Base-by-base conservation (phyloP, 2,113 vertebrate genomes). In the Rhipidura dahli region DNA sequence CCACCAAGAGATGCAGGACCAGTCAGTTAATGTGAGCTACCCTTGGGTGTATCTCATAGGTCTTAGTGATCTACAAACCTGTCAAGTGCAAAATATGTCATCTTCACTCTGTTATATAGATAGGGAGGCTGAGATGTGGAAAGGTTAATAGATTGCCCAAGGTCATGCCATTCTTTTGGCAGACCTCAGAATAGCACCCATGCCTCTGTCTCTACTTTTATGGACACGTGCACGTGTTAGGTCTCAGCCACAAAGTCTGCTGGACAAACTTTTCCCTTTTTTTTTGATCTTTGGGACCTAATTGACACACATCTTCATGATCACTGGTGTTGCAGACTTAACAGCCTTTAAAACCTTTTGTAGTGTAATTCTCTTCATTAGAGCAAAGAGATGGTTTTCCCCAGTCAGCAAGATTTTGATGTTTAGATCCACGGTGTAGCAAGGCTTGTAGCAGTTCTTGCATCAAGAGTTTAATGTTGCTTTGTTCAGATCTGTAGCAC, bases 1-100 rank as follows among this genome's bases (percentile, higher is more conserved):
- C 72, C 1, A 13, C 68, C 50, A 39, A 53, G 69, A 92, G 28
- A 56, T 80, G 79, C 79, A 68, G 71, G 45, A 83, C 76, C 56
- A 73, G 64, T 19, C 88, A 45, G 70, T 66, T 86, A 86, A 72
- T 21, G 51, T 44, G 49, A 88, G 79, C 26, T 86, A 76, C 93
- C 88, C 69, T 57, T 93, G 89, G 89, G 65, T 88, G 16, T 86
- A 40, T 65, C 88, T 90, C n/a, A 0, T 45, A 83, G 94, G 65
- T 82, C 76, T 89, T 31, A 39, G 86, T 78, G 94, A 96, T 96
- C 88, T 90, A 96, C 93, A 93, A 75, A 90, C 40, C 92, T 93
- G 88, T 81, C 91, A 93, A 81, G 56, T 28, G 45, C 69, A 78
- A 89, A 96, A 94, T 92, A 89, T 83, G 57, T 89, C 80, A 89